Conservation (phyloP, 2,113 vertebrate genomes). For the Andinoacara biseriatus region DNA sequence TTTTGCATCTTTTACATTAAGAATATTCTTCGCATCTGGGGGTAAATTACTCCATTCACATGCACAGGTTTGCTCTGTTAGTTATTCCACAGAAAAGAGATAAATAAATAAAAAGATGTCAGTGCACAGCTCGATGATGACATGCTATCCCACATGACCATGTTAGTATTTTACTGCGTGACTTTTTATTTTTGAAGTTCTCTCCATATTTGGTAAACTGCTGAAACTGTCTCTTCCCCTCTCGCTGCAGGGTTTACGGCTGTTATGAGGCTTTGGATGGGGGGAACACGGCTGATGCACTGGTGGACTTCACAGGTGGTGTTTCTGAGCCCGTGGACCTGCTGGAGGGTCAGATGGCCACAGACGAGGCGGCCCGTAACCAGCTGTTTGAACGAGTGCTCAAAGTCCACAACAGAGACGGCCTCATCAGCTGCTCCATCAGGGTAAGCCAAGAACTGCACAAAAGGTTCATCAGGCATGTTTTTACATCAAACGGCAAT, state of each 20-base stretch:
- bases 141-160: too few species aligned
- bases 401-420: constrained; percentile 94
- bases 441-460: constrained; percentile 79
- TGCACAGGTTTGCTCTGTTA: not conserved
- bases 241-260: constrained; percentile 84
- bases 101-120: not conserved
- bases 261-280: constrained; percentile 96
- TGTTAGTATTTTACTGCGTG: too few species aligned
- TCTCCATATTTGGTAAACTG: too few species aligned
- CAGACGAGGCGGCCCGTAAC: constrained; percentile 86
- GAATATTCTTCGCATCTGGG: too few species aligned
- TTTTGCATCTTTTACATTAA: too few species aligned
- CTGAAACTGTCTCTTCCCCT: not conserved
- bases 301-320: constrained; percentile 96
- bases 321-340: constrained; percentile 94
- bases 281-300: constrained; percentile 93
- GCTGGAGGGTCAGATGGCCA: constrained; percentile 84
- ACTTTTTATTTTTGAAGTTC: too few species aligned
- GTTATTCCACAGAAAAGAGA: not conserved
- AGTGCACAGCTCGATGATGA: not conserved
- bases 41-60: not conserved
- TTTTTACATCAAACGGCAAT: not conserved
- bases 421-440: constrained; percentile 98
- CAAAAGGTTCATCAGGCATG: not conserved
- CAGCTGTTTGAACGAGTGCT: constrained; percentile 92